Base-by-base conservation (phyloP, 1,140 invertebrate genomes). In the Manduca sexta region DNA sequence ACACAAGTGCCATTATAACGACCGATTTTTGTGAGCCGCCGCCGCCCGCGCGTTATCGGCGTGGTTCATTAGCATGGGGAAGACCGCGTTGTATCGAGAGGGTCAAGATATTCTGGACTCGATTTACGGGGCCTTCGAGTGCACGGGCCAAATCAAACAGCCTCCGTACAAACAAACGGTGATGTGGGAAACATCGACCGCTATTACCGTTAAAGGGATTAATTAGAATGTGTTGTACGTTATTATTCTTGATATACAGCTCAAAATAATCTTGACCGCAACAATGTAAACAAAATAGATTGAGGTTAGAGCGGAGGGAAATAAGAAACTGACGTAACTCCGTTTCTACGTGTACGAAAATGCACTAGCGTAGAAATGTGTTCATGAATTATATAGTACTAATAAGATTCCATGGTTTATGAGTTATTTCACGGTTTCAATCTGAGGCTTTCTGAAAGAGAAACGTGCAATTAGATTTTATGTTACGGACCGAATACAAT, bases 81-180 rank as follows among this genome's bases (percentile, higher is more conserved):
- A 11, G 16, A 17, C 30, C 7, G 33, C 38, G 37, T 31, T 31
- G 44, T 49, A 47, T 33, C 8, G 37, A 40, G 48, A 35, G n/a
- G 52, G 40, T 60, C 63, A 49, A 48, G 34, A 34, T 58, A 49
- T 17, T 51, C 51, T 55, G 64, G 53, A 37, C 39, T 50, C 40
- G 53, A 60, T 60, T 57, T 56, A 62, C 43, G 43, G 54, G 42
- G 47, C 38, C 49, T 56, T 48, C 42, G 45, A 60, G 57, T 58
- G 49, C 58, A 61, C 58, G 53, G 53, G 64, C 53, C 57, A 65
- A 68, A 55, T 64, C 63, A 77, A 76, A 74, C 69, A 76, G 51
- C 62, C 59, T 56, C 45, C 41, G 39, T 43, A 59, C 64, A 70
- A 75, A 69, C 69, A 71, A 53, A 62, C 60, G 59, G 54, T 57